Conservation (phyloP, 2,888 invertebrate species). For the Unio delphinus region DNA sequence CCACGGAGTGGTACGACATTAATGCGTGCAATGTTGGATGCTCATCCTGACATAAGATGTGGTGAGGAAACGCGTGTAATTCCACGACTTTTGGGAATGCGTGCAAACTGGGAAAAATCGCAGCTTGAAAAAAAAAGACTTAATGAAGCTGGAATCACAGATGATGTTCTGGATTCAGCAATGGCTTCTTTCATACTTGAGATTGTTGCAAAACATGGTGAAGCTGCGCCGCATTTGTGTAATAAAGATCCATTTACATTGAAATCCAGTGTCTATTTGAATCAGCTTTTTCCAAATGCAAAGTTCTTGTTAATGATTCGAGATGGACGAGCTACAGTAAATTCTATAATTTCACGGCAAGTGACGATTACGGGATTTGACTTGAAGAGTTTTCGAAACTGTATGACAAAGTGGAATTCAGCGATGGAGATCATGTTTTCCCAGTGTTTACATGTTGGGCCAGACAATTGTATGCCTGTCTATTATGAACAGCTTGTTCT, state of each 20-base stretch:
- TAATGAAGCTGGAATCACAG: constrained; percentile 78
- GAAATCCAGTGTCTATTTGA: constrained; percentile 95
- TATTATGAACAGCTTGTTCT: constrained; percentile 98
- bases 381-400: constrained; percentile 90
- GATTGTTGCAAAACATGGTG: constrained; percentile 83
- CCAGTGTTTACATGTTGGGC: constrained; percentile 64
- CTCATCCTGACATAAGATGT: constrained; percentile 96
- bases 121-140: constrained; percentile 69
- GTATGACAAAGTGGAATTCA: constrained; percentile 96
- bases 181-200: constrained; percentile 97
- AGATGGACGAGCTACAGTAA: constrained; percentile 97
- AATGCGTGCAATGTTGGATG: constrained; percentile 98
- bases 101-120: constrained; percentile 95
- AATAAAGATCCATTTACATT: constrained; percentile 99
- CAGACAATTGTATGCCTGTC: constrained; percentile 84
- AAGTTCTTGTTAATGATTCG: constrained; percentile 99
- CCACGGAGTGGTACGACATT: constrained; percentile 97
- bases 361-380: constrained; percentile 94
- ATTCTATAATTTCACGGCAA: constrained; percentile 97
- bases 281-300: constrained; percentile 95
- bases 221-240: constrained; percentile 93
- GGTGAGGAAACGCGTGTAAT: constrained; percentile 97
- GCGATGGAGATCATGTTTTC: constrained; percentile 91
- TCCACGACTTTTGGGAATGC: constrained; percentile 94
- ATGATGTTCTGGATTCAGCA: constrained; percentile 93